phyloP scores from a whole-genome alignment of 2,113 vertebrate genomes.

The Lepus europaeus region DNA sequence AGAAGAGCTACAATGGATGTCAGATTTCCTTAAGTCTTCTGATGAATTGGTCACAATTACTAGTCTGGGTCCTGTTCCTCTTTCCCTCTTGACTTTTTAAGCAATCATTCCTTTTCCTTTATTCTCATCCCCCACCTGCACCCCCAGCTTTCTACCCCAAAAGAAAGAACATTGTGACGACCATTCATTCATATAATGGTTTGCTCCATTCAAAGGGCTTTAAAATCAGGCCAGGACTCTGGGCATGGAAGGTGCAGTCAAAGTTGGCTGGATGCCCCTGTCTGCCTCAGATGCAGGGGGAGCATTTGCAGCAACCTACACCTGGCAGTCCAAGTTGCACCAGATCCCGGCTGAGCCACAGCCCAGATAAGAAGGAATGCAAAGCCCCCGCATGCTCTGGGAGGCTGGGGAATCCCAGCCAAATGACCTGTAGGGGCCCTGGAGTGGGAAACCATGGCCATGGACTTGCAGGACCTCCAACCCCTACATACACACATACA shows the following conservation, averaged over 20 bases:
- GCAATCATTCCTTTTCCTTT: background rate
- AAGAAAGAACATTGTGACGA: constrained; percentile 8
- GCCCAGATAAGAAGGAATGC: background rate
- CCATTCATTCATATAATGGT: background rate
- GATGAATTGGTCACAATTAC: constrained; percentile 77
- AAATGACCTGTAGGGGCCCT: background rate
- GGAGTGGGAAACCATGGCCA: background rate
- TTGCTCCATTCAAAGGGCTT: constrained; percentile 23
- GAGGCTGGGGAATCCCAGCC: background rate
- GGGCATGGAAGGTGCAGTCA: background rate
- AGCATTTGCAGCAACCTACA: constrained; percentile 19
- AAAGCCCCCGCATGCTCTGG: background rate
- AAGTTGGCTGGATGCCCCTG: background rate
- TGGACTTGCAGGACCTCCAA: background rate
- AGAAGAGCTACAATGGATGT: constrained; percentile 80
- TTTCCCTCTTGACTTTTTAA: background rate
- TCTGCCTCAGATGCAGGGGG: background rate
- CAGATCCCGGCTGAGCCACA: background rate
- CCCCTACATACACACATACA: too few relatives aligned
- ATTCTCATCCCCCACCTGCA: background rate
- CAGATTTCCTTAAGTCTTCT: constrained; percentile 69
- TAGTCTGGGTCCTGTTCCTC: constrained; percentile 28
- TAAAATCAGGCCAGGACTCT: background rate
- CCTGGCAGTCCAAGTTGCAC: background rate
- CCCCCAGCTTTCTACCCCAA: background rate